Evolutionary conservation across 2,113 vertebrate species (phyloP).

Genomic region (Eretmochelys imbricata): DNA sequence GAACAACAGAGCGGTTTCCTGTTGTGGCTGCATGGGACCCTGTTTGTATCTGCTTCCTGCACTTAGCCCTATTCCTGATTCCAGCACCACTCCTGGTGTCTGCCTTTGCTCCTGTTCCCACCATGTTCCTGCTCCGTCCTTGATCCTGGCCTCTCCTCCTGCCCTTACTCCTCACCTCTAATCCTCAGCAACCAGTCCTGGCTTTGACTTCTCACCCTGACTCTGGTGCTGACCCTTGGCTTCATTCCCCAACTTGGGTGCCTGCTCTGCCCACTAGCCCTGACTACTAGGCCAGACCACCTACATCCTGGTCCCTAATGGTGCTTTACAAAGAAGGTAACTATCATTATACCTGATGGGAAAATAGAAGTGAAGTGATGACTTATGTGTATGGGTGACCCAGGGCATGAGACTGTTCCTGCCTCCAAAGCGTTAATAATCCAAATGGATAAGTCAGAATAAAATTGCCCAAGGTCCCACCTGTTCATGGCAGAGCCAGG

Average conservation of each 20-base stretch:
- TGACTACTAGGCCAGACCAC: too few relatives aligned
- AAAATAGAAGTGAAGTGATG: background rate
- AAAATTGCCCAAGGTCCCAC: background rate
- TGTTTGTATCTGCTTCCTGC: background rate
- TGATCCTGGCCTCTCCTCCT: background rate
- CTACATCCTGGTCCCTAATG: too few relatives aligned
- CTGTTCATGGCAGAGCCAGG: background rate
- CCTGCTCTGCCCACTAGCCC: too few relatives aligned
- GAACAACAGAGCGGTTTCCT: background rate
- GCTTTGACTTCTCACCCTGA: background rate
- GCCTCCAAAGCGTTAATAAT: background rate
- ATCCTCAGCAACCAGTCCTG: background rate
- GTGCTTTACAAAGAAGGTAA: background rate
- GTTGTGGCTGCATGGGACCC: background rate
- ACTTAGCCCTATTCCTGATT: background rate
- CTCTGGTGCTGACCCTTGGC: background rate
- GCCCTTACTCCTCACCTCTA: too few relatives aligned
- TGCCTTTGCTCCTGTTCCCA: background rate
- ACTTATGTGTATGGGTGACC: background rate
- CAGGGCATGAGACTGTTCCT: background rate
- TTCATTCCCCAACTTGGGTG: background rate
- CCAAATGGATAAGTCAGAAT: background rate
- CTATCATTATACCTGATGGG: background rate
- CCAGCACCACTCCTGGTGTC: background rate
- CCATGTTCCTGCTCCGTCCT: background rate